Base-by-base conservation (phyloP, 2,888 invertebrate genomes). In the Saturnia japonica region DNA sequence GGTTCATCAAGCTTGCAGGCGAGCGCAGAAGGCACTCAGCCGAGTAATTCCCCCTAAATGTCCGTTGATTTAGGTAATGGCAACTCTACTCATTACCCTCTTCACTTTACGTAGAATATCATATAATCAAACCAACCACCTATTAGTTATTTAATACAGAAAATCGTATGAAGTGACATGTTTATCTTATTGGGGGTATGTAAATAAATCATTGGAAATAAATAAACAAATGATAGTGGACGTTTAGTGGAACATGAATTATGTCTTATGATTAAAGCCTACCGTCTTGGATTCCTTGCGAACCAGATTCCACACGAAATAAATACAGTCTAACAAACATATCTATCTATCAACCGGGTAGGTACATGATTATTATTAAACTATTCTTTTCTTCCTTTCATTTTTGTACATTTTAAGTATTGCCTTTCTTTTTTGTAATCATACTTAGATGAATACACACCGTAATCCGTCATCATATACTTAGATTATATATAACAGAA, bases 261-360 rank as follows among this genome's bases (percentile, higher is more conserved):
- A 91, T 91, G 90, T 84, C 79, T 79, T 80, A 86, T 90, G 91
- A 93, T 91, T 91, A 92, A 91, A 83, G 85, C 83, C 84, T 86
- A 82, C 85, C 78, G 86, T 72, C 72, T 73, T 72, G 74, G 73
- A 83, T 80, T 84, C 78, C 80, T 78, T 81, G 73, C 75, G 74
- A 77, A 82, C 82, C 80, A 72, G 84, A 82, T 83, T 72, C 25
- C 14, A 28, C 14, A 60, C 28, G 25, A 60, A 60, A 28, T 57
- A 7, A 73, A 68, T 34, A 68, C 40, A 34, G 25, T 40, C 16
- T 7, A 14, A 66, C 47, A 19, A 43, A 42, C 22, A 62, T 71
- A 68, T 47, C 68, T 62, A 40, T 40, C 2, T 45, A 47, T n/a
- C 14, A n/a, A n/a, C n/a, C n/a, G n/a, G n/a, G n/a, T n/a, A 72